These are phyloP conservation scores for Apocrypta bakeri DNA, from an alignment of 1,140 invertebrate genomes.

Conservation along the genomic window DNA sequence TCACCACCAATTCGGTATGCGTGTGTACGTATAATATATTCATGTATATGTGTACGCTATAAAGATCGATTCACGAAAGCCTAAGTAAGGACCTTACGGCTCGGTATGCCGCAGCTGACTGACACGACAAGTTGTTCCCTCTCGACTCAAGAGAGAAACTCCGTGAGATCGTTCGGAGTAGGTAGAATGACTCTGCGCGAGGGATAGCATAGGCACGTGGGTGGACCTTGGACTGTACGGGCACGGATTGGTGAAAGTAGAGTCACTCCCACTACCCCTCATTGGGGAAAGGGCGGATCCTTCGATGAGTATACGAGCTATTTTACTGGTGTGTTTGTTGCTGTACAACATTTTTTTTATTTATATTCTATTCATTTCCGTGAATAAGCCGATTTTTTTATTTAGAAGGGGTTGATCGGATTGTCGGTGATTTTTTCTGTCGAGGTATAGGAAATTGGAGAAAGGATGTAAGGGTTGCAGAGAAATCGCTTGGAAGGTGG, in stretches of 20 bases:
- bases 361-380: no score
- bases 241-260: neutral
- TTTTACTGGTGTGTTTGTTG: neutral
- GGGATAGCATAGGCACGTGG: constrained; percentile 15
- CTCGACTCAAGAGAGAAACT: neutral
- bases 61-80: neutral
- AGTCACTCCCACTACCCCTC: constrained; percentile 39
- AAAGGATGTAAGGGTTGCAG: no score
- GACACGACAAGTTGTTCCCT: neutral
- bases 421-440: no score
- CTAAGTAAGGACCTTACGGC: neutral
- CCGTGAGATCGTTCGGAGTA: neutral
- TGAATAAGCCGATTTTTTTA: no score
- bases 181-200: neutral
- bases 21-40: no score
- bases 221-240: constrained; percentile 10
- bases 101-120: constrained; percentile 33
- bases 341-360: no score
- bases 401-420: no score
- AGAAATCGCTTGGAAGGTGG: no score
- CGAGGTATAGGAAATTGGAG: no score
- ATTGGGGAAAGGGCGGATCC: constrained; percentile 38
- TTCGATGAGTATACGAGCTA: neutral
- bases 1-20: neutral
- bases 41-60: neutral